Evolutionary conservation across 1,140 invertebrate genomes (phyloP).

Genomic region (Helicoverpa armigera): DNA sequence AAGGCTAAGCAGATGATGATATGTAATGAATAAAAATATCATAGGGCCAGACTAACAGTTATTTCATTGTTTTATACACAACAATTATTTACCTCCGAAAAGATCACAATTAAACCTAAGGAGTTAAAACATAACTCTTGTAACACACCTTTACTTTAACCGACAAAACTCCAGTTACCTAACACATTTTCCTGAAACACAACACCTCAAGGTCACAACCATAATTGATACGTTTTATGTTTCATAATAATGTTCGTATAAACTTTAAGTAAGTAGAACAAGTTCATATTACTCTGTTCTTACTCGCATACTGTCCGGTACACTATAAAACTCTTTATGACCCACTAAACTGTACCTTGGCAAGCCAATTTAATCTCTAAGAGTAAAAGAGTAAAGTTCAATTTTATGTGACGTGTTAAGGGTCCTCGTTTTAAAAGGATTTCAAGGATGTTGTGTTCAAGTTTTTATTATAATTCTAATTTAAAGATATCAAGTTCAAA

Average conservation of each 20-base stretch:
- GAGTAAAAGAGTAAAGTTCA: background rate
- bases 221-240: constrained; percentile 5
- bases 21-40: no score
- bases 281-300: constrained; percentile 23
- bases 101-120: no score
- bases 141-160: background rate
- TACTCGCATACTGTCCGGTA: constrained; percentile 13
- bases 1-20: no score
- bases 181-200: background rate
- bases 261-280: constrained; percentile 26
- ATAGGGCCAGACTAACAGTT: no score
- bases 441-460: background rate
- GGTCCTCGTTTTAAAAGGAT: constrained; percentile 1
- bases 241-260: constrained; percentile 21
- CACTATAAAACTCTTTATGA: constrained; percentile 38
- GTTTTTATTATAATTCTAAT: no score
- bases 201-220: background rate
- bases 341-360: constrained; percentile 11
- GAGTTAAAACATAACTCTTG: no score
- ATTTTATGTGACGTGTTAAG: constrained; percentile 17
- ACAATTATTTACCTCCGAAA: no score
- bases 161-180: background rate
- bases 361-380: constrained; percentile 33
- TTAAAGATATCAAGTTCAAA: no score
- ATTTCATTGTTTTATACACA: no score